Base-by-base conservation (phyloP, 2,113 vertebrate genomes). In the Peromyscus polionotus region DNA sequence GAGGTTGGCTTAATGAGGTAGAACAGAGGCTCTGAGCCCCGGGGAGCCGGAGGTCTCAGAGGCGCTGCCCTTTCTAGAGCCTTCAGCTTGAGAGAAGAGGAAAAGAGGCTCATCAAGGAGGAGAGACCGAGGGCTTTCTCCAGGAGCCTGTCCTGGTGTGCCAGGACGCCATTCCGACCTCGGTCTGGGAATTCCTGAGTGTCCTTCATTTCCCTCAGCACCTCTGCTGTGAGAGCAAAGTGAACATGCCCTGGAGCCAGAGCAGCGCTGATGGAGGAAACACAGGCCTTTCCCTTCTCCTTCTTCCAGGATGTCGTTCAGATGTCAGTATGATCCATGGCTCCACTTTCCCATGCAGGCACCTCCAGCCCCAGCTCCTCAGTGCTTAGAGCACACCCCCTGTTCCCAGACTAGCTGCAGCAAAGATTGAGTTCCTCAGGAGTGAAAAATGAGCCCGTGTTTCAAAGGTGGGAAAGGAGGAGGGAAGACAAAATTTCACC, bases 401-500 rank as follows among this genome's bases (percentile, higher is more conserved):
- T 39, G 31, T 63, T 96, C 39, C 81, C 72, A 42, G 89, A 67
- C 7, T 8, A 28, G 9, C 11, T 0, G 3, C 86, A 28, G 65
- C 0, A 1, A 57, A 36, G 59, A 63, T 0, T 51, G 63, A 91
- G 80, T 91, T 95, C 77, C 86, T 86, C 63, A 54, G 31, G n/a
- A 84, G 51, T 77, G 67, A 83, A 94, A 92, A 91, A 88, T 93
- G 68, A 85, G 42, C 33, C 77, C 95, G 94, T 57, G 42, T 77
- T 96, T 51, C 39, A 31, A 48, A 79, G n/a, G 9, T 26, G 20
- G 48, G 22, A 63, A 65, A 87, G 33, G 39, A 91, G 28, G 86
- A 90, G 39, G 73, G 22, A 36, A 61, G 80, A 54, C 24, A 33
- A 89, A 90, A 13, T 42, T 93, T 93, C n/a, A 73, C 36, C 76